Conservation (phyloP, 2,113 vertebrate species). For the Microtus oregoni region DNA sequence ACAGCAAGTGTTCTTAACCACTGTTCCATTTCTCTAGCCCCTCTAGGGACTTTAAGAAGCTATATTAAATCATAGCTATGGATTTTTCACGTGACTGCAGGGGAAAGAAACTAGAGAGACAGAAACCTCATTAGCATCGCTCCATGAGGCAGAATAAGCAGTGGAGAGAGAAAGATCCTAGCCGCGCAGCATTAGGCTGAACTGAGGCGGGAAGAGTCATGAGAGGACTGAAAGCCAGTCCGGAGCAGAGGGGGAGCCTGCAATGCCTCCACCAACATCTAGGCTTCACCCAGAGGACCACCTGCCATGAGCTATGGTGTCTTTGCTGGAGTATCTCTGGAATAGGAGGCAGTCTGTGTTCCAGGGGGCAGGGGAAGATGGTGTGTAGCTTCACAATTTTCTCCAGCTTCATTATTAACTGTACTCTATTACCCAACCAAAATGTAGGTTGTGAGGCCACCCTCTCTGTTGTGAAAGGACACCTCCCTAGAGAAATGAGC, state of each 20-base stretch:
- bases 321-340: not conserved
- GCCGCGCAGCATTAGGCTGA: not conserved
- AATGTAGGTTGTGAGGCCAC: not conserved
- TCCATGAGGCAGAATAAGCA: not conserved
- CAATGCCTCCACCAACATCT: not conserved
- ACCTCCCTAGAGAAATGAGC: not conserved
- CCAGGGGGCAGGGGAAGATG: not conserved
- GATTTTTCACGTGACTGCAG: not conserved
- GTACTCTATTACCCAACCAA: conserved; percentile 25
- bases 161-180: not conserved
- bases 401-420: not conserved
- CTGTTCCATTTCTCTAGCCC: not conserved
- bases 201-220: not conserved
- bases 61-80: not conserved
- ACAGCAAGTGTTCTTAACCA: not conserved
- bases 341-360: not conserved
- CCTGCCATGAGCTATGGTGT: not conserved
- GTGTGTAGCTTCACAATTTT: not conserved
- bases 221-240: not conserved
- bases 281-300: not conserved
- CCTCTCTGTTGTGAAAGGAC: not conserved
- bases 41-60: not conserved
- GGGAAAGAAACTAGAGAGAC: not conserved
- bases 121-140: not conserved
- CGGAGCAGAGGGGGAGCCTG: accelerated